Conservation (phyloP, 1,140 invertebrate genomes). For the Pseudomyrmex flavicornis region DNA sequence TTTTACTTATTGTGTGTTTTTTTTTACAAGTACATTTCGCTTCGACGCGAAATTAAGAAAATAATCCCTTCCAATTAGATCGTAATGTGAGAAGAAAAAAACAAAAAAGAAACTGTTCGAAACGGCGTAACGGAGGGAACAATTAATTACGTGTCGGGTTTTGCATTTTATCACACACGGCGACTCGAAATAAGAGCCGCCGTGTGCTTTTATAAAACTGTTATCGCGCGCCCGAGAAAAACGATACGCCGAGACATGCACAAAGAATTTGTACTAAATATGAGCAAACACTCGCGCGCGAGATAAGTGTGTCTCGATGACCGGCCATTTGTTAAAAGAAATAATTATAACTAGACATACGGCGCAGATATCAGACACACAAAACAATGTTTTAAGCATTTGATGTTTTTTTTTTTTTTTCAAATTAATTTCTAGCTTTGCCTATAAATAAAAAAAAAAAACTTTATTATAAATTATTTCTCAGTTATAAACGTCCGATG, state of each 20-base stretch:
- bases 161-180: conserved; percentile 3
- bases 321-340: too few relatives aligned
- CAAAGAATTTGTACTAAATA: not conserved
- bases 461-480: not conserved
- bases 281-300: conserved; percentile 13
- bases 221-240: not conserved
- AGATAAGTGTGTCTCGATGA: not conserved
- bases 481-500: too few relatives aligned
- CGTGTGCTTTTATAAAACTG: conserved; percentile 9
- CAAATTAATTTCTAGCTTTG: too few relatives aligned
- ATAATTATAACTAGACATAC: too few relatives aligned
- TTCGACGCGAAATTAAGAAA: conserved; percentile 7
- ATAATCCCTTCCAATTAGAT: not conserved
- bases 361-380: too few relatives aligned
- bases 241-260: not conserved
- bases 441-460: not conserved
- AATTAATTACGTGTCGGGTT: conserved; percentile 28
- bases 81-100: not conserved
- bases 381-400: too few relatives aligned
- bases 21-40: not conserved
- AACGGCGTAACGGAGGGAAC: not conserved
- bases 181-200: not conserved
- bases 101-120: conserved; percentile 8
- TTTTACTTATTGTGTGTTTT: not conserved
- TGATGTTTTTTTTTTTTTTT: too few relatives aligned